Conservation (phyloP, 2,888 invertebrate genomes). For the Proisotoma minuta region DNA sequence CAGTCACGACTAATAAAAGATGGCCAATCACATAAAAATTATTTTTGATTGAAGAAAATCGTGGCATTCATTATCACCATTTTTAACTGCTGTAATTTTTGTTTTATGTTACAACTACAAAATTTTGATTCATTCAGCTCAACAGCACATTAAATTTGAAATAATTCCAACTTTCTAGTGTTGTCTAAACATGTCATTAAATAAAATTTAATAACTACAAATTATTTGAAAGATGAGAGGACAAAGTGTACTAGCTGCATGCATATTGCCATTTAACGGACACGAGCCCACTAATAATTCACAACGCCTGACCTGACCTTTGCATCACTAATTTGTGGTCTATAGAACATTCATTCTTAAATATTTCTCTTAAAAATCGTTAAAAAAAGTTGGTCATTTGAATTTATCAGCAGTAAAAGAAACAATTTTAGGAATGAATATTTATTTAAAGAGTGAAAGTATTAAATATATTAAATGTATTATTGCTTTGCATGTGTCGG, state of each 20-base stretch:
- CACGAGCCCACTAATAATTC: not conserved
- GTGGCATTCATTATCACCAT: constrained; percentile 3
- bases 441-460: not conserved
- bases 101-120: not conserved
- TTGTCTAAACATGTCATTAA: constrained; percentile 31
- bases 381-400: too few species aligned
- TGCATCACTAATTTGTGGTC: too few species aligned
- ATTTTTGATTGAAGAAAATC: too few species aligned
- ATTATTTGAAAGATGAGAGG: constrained; percentile 27
- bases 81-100: constrained; percentile 1
- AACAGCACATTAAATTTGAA: constrained; percentile 3
- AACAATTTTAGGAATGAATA: too few species aligned
- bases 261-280: constrained; percentile 20
- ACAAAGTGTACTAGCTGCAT: constrained; percentile 28
- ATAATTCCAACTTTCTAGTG: constrained; percentile 8
- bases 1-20: too few species aligned
- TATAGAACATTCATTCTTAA: too few species aligned
- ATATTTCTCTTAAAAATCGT: too few species aligned
- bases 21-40: too few species aligned
- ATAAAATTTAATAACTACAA: constrained; percentile 23
- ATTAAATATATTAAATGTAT: not conserved
- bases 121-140: constrained; percentile 4
- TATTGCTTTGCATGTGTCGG: not conserved
- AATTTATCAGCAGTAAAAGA: too few species aligned
- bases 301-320: not conserved